phyloP scores from a whole-genome alignment of 1,140 invertebrate genomes.

The Muscidifurax raptorellus region DNA sequence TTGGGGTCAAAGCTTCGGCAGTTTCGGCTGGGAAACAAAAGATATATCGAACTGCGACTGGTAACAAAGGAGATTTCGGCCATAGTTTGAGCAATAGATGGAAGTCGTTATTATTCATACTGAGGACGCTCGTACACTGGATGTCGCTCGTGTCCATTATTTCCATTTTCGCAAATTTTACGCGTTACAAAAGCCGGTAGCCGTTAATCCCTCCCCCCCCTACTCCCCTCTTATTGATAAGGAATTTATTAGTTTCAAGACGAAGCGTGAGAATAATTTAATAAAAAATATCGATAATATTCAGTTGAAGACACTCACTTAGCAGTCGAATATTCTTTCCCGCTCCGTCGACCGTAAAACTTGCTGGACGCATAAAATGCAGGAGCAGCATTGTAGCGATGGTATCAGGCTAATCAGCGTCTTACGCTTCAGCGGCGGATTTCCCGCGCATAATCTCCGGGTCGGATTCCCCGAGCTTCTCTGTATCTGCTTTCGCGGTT shows the following conservation, averaged over 20 bases:
- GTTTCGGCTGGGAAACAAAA: constrained; percentile 50
- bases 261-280: no score
- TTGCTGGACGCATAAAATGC: neutral
- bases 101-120: constrained; percentile 24
- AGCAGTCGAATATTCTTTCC: no score
- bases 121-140: neutral
- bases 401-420: constrained; percentile 55
- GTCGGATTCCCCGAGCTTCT: constrained; percentile 22
- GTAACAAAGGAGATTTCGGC: constrained; percentile 23
- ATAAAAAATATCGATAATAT: neutral
- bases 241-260: no score
- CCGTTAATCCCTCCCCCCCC: neutral
- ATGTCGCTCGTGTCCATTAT: neutral
- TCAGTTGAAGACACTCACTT: no score
- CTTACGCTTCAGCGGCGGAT: constrained; percentile 53
- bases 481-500: constrained; percentile 58
- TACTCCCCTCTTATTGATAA: neutral
- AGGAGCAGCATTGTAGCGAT: neutral
- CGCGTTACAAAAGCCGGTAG: neutral
- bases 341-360: neutral
- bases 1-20: constrained; percentile 46
- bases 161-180: neutral
- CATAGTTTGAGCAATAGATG: constrained; percentile 47
- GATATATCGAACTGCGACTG: constrained; percentile 43
- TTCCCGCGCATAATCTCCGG: constrained; percentile 13